Percentiles rank a stretch among this genome's conserved stretches.
phyloP scores from a whole-genome alignment of 2,113 vertebrate genomes.

The Gasterosteus nipponicus region DNA sequence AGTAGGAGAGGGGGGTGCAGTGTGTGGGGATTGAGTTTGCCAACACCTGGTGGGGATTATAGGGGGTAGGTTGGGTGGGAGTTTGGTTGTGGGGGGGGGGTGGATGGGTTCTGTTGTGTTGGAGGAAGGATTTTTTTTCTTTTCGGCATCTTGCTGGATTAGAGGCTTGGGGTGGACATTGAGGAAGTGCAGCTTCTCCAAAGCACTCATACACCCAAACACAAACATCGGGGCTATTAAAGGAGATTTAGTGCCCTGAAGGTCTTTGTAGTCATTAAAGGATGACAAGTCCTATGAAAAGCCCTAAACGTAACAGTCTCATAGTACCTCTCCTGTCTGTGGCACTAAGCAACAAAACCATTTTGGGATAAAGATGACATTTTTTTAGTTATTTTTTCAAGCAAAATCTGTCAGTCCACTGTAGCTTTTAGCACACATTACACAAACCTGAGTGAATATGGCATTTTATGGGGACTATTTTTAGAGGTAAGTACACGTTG shows the following conservation, averaged over 20 bases:
- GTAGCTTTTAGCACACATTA: neutral
- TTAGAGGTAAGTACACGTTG: neutral
- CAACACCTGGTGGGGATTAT: slow-evolving; percentile 62
- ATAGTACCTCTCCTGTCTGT: neutral
- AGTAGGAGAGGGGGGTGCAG: slow-evolving; percentile 2
- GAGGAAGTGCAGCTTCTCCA: slow-evolving; percentile 35
- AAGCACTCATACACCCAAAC: slow-evolving; percentile 11
- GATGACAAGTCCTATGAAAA: neutral
- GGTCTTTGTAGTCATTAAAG: neutral
- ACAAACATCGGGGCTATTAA: slow-evolving; percentile 8
- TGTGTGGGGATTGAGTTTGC: neutral
- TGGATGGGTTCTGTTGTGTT: slow-evolving; percentile 24
- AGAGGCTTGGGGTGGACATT: slow-evolving; percentile 28
- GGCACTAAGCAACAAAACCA: neutral
- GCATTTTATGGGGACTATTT: neutral
- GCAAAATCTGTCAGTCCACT: neutral
- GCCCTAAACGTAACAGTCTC: neutral
- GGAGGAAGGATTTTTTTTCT: slow-evolving; percentile 22
- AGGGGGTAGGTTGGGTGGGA: slow-evolving; percentile 24
- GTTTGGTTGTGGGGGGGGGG: neutral
- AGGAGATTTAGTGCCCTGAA: neutral
- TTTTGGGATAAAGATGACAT: neutral
- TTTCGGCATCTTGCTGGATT: slow-evolving; percentile 57
- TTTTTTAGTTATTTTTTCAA: too few relatives aligned
- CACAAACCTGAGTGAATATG: neutral